A percentile compares a stretch with the other conserved stretches of the same genome.
Evolutionary conservation across 2,888 invertebrate genomes (phyloP).

Genomic region (Nomada goodeniana): DNA sequence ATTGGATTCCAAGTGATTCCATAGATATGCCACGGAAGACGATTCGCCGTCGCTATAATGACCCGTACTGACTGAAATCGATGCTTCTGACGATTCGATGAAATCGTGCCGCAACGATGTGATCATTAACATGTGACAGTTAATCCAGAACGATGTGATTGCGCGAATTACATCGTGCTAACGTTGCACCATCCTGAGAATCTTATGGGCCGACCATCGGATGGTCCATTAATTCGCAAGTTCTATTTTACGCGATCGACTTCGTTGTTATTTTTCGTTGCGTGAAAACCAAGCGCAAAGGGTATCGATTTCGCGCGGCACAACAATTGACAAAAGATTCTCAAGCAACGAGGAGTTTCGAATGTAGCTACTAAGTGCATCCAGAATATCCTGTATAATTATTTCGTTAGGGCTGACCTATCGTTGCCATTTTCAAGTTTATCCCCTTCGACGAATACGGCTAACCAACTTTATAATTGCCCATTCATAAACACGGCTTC

Average conservation of each 20-base stretch:
- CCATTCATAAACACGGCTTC: background rate
- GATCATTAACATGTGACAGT: constrained; percentile 37
- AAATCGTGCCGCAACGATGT: constrained; percentile 45
- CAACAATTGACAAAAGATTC: no score
- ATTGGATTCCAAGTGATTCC: constrained; percentile 77
- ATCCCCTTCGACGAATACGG: background rate
- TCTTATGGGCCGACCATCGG: background rate
- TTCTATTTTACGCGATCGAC: background rate
- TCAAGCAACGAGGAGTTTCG: no score
- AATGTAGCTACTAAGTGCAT: no score
- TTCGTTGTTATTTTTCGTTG: background rate
- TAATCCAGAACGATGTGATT: constrained; percentile 5
- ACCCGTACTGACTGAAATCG: constrained; percentile 42
- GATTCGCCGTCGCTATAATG: constrained; percentile 49
- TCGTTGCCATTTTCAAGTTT: background rate
- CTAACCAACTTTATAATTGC: background rate
- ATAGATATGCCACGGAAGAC: constrained; percentile 72
- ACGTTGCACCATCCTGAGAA: background rate
- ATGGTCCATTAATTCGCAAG: background rate
- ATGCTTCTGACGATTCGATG: constrained; percentile 53
- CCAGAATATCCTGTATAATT: background rate
- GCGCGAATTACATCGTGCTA: background rate
- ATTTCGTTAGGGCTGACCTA: background rate
- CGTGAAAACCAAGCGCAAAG: background rate
- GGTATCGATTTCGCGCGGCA: background rate